Percentiles rank a stretch among this genome's conserved stretches.
These are phyloP conservation scores for Heliconius nattereri DNA, from an alignment of 1,140 invertebrate genomes.

Conservation along the genomic window DNA sequence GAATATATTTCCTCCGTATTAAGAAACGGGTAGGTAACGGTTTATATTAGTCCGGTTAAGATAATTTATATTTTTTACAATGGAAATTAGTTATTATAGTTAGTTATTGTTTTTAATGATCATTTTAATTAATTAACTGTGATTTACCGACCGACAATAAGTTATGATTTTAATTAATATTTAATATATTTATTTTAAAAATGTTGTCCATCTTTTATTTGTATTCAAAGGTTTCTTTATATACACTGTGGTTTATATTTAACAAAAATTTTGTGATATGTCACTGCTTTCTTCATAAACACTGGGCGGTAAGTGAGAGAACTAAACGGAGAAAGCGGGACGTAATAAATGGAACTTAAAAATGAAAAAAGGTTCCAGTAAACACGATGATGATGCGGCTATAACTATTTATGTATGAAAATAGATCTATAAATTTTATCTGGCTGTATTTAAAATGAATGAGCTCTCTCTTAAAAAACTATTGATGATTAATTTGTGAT, in stretches of 20 bases:
- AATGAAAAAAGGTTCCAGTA: too few relatives aligned
- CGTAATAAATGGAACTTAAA: too few relatives aligned
- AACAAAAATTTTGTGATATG: too few relatives aligned
- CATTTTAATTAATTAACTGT: constrained; percentile 3
- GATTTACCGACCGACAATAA: constrained; percentile 11
- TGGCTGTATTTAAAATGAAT: too few relatives aligned
- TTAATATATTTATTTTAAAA: neutral
- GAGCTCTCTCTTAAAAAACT: too few relatives aligned
- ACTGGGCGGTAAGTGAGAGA: too few relatives aligned
- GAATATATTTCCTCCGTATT: neutral
- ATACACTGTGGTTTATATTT: too few relatives aligned
- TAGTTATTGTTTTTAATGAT: neutral
- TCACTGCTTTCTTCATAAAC: neutral
- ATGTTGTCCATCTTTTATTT: neutral
- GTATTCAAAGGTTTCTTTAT: neutral
- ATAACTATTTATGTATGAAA: too few relatives aligned
- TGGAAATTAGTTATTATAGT: neutral
- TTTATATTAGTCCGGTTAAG: neutral
- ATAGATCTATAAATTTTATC: too few relatives aligned
- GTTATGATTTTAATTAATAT: neutral
- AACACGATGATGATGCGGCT: too few relatives aligned
- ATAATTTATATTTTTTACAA: neutral
- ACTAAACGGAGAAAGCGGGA: too few relatives aligned
- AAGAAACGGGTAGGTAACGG: neutral
- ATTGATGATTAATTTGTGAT: too few relatives aligned